Conservation (phyloP, 2,888 invertebrate species). For the Orchesellides sinensis region DNA sequence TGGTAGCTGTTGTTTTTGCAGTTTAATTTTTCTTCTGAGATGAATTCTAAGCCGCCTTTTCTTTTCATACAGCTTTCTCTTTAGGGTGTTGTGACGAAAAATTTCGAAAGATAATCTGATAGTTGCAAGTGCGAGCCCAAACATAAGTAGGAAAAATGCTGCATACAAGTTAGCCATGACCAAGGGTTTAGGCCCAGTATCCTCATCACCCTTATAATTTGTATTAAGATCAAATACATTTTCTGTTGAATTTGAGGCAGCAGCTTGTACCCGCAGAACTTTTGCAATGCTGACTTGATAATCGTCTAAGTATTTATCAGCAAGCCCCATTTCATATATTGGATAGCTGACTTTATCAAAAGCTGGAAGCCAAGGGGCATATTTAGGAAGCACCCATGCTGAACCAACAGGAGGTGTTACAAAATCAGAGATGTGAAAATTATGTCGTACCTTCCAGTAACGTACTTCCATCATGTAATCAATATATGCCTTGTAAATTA, state of each 20-base stretch:
- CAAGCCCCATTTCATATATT: slow-evolving; percentile 72
- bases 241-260: slow-evolving; percentile 62
- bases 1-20: not conserved
- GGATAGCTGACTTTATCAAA: slow-evolving; percentile 62
- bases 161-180: slow-evolving; percentile 71
- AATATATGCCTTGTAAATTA: slow-evolving; percentile 72
- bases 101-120: too few species aligned
- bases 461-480: slow-evolving; percentile 72
- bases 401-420: slow-evolving; percentile 73
- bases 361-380: slow-evolving; percentile 67
- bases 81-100: slow-evolving; percentile 24
- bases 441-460: slow-evolving; percentile 70
- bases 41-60: slow-evolving; percentile 8
- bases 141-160: slow-evolving; percentile 68
- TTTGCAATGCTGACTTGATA: slow-evolving; percentile 67
- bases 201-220: slow-evolving; percentile 63
- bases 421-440: slow-evolving; percentile 71
- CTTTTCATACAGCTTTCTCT: not conserved
- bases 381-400: slow-evolving; percentile 72
- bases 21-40: not conserved
- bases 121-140: slow-evolving; percentile 59
- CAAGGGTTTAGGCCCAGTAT: slow-evolving; percentile 67
- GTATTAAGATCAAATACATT: slow-evolving; percentile 69
- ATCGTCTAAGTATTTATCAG: slow-evolving; percentile 66
- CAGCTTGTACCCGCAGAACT: slow-evolving; percentile 52